A percentile compares a stretch with the other conserved stretches of the same genome.
These are phyloP conservation scores for Holotrichia oblita DNA, from an alignment of 1,140 invertebrate genomes.

Conservation along the genomic window DNA sequence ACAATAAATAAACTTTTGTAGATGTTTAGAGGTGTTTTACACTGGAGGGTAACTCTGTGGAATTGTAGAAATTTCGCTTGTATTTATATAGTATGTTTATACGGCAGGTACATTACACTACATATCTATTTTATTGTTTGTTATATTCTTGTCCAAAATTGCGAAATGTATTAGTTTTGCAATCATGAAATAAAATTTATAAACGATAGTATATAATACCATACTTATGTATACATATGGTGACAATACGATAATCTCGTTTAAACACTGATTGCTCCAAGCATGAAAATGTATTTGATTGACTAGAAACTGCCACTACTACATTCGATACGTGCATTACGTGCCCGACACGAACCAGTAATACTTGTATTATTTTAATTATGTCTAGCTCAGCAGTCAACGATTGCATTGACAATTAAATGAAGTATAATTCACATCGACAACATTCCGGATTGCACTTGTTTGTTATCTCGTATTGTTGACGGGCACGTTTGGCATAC, in stretches of 20 bases:
- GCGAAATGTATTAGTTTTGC: too few species aligned
- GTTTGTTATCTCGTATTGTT: conserved; percentile 2
- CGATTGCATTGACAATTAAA: conserved; percentile 8
- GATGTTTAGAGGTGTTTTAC: too few species aligned
- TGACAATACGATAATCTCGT: not conserved
- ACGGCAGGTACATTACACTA: too few species aligned
- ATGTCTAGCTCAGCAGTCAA: conserved; percentile 11
- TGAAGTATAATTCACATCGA: conserved; percentile 12
- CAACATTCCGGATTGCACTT: conserved; percentile 7
- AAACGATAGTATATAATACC: not conserved
- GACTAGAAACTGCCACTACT: not conserved
- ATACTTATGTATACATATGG: too few species aligned
- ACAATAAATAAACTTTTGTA: too few species aligned
- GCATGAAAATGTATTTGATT: conserved; percentile 11
- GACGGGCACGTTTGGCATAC: not conserved
- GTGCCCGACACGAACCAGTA: not conserved
- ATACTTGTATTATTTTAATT: not conserved
- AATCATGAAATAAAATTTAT: too few species aligned
- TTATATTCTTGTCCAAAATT: too few species aligned
- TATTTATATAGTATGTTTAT: too few species aligned
- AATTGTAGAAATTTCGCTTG: too few species aligned
- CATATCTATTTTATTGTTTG: too few species aligned
- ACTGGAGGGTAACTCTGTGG: too few species aligned
- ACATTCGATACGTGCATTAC: not conserved
- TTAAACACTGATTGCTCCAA: not conserved